These are phyloP conservation scores for Anguilla rostrata DNA, from an alignment of 2,113 vertebrate genomes.

Conservation along the genomic window DNA sequence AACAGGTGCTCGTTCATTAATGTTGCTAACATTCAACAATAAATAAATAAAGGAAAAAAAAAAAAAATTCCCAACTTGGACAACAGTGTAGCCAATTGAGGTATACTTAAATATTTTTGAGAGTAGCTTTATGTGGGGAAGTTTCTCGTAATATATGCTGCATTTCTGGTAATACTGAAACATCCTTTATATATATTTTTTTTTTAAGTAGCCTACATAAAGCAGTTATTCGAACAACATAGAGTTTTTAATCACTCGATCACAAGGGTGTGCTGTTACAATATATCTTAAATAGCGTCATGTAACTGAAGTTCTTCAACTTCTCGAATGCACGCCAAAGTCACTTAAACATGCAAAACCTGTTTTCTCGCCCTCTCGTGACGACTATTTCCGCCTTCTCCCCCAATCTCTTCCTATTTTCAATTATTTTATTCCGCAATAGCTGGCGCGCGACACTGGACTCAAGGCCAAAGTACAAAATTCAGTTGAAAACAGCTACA, in stretches of 20 bases:
- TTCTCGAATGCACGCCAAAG: background rate
- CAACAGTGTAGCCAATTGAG: too few species aligned
- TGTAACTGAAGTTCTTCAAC: background rate
- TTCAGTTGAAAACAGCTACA: background rate
- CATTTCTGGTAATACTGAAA: too few species aligned
- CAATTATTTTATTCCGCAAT: background rate
- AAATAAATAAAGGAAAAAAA: too few species aligned
- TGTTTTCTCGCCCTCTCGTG: background rate
- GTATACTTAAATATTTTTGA: too few species aligned
- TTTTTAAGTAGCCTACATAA: too few species aligned
- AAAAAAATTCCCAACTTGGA: too few species aligned
- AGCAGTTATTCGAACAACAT: too few species aligned
- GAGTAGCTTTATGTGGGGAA: too few species aligned
- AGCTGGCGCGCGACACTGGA: background rate
- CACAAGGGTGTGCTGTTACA: background rate
- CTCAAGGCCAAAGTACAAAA: background rate
- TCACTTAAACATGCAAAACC: background rate
- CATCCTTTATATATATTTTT: too few species aligned
- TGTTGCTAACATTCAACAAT: background rate
- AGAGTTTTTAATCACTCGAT: too few species aligned
- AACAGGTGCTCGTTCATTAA: background rate
- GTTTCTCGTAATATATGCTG: too few species aligned
- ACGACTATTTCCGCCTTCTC: too few species aligned
- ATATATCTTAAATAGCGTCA: background rate
- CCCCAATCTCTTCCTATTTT: background rate